A percentile compares a stretch with the other conserved stretches of the same genome.
These are phyloP conservation scores for Cirrhinus mrigala DNA, from an alignment of 2,797 vertebrate species.

Conservation along the genomic window DNA sequence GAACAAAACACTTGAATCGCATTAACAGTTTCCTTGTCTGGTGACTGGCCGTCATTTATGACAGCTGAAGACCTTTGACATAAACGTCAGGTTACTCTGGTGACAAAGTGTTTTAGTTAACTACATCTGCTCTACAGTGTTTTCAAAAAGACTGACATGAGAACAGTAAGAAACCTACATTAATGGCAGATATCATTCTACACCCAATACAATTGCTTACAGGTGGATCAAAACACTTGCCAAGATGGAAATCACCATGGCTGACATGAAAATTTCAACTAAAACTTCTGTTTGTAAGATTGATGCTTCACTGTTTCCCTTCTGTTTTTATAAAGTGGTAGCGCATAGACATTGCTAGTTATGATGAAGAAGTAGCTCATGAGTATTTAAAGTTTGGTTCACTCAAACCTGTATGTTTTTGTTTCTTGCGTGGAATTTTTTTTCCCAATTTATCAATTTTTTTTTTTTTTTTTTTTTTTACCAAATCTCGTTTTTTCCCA, in stretches of 20 bases:
- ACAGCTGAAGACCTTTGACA: constrained; percentile 1
- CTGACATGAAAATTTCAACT: background rate
- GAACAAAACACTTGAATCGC: constrained; percentile 17
- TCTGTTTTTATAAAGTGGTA: background rate
- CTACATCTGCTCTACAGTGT: background rate
- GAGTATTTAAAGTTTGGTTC: no score
- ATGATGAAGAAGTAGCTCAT: no score
- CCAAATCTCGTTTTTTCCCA: no score
- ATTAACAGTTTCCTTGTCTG: constrained; percentile 24
- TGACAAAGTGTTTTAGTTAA: constrained; percentile 22
- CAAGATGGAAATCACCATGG: constrained; percentile 21
- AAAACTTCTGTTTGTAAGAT: background rate
- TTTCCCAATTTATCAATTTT: no score
- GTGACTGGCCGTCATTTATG: background rate
- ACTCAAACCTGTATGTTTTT: no score
- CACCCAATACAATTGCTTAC: constrained; percentile 32
- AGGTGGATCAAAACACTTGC: constrained; percentile 14
- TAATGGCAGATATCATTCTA: constrained; percentile 16
- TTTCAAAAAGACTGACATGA: constrained; percentile 26
- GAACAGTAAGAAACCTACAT: background rate
- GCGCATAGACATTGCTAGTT: no score
- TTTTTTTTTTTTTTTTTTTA: no score
- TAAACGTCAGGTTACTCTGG: background rate
- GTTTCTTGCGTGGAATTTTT: no score
- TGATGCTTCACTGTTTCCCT: background rate